phyloP scores from a whole-genome alignment of 2,888 invertebrate genomes.

The Drosophila recens region DNA sequence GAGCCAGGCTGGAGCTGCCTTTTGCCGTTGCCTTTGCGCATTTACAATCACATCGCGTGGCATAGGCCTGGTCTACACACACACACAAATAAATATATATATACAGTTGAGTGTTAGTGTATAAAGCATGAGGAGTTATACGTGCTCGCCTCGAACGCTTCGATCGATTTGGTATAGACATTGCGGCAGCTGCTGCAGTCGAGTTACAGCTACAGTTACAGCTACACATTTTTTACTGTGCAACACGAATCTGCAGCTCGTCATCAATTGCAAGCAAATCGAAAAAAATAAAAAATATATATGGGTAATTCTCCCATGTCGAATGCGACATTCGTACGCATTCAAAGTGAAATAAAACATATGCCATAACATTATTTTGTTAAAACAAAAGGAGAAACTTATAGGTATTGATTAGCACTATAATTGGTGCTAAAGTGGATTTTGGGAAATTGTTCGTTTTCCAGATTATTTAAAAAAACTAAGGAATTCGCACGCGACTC shows the following conservation, averaged over 20 bases:
- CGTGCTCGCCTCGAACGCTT: slow-evolving; percentile 58
- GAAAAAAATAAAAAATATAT: slow-evolving; percentile 42
- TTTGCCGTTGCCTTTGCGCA: slow-evolving; percentile 51
- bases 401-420: too few relatives aligned
- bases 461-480: too few relatives aligned
- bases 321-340: too few relatives aligned
- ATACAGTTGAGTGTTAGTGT: slow-evolving; percentile 9
- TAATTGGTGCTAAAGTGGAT: too few relatives aligned
- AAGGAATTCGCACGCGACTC: too few relatives aligned
- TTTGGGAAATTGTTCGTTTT: too few relatives aligned
- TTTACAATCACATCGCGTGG: slow-evolving; percentile 79
- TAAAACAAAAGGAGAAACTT: too few relatives aligned
- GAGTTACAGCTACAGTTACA: slow-evolving; percentile 30
- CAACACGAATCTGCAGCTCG: slow-evolving; percentile 62
- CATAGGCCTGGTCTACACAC: slow-evolving; percentile 64
- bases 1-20: slow-evolving; percentile 46
- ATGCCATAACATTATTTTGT: too few relatives aligned
- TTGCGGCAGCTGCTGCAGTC: slow-evolving; percentile 73
- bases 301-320: too few relatives aligned
- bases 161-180: slow-evolving; percentile 75
- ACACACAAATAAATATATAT: slow-evolving; percentile 1
- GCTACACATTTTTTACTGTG: slow-evolving; percentile 23
- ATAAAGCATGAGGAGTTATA: slow-evolving; percentile 64
- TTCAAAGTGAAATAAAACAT: too few relatives aligned
- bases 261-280: slow-evolving; percentile 59